Evolutionary conservation across 2,888 invertebrate species (phyloP).

Genomic region (Platycnemis pennipes): DNA sequence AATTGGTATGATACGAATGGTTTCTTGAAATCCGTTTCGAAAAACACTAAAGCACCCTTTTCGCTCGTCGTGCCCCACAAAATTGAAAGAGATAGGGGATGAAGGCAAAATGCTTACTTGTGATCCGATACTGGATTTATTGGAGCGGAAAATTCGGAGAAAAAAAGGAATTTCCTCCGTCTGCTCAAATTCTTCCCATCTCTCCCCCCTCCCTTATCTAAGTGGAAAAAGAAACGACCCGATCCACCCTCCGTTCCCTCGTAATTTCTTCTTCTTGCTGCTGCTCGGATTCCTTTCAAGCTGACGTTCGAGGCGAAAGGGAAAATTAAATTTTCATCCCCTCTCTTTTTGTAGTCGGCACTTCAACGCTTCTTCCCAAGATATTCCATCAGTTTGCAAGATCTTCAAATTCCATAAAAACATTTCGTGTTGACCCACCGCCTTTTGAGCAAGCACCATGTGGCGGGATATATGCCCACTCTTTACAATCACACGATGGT

Average conservation of each 20-base stretch:
- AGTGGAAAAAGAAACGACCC: background rate
- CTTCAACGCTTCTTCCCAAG: background rate
- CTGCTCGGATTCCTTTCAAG: background rate
- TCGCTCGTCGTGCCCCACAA: background rate
- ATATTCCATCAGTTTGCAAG: slow-evolving; percentile 2
- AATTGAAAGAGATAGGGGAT: slow-evolving; percentile 30
- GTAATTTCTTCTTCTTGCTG: background rate
- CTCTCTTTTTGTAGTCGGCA: background rate
- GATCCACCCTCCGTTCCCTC: background rate
- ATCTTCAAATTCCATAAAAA: background rate
- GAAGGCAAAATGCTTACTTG: slow-evolving; percentile 48
- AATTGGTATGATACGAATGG: background rate
- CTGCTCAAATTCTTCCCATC: background rate
- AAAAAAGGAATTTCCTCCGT: slow-evolving; percentile 27
- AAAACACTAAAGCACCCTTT: slow-evolving; percentile 20
- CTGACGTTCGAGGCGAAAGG: background rate
- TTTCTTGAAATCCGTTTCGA: slow-evolving; percentile 15
- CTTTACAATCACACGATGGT: background rate
- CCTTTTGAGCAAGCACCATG: background rate
- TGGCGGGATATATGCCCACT: background rate
- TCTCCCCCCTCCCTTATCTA: background rate
- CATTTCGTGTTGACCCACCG: background rate
- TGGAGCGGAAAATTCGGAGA: slow-evolving; percentile 54
- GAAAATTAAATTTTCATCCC: slow-evolving; percentile 48
- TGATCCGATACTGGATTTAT: slow-evolving; percentile 65